phyloP scores from a whole-genome alignment of 2,888 invertebrate genomes.

The Baccha elongata region DNA sequence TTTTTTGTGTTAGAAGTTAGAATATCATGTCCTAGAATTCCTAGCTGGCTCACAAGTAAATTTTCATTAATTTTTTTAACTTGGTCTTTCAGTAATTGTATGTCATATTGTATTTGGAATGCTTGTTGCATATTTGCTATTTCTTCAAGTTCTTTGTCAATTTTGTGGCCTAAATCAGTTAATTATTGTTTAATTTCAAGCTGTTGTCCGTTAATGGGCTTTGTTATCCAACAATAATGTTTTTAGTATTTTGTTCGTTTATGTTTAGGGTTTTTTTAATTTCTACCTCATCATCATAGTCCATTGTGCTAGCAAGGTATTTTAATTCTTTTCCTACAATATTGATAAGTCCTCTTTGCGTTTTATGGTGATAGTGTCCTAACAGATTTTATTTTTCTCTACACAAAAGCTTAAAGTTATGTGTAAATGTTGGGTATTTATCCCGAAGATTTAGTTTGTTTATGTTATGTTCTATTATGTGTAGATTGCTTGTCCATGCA shows the following conservation, averaged over 20 bases:
- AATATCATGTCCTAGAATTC: background rate
- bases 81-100: background rate
- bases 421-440: too few relatives aligned
- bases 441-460: too few relatives aligned
- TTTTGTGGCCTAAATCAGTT: too few relatives aligned
- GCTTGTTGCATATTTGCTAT: background rate
- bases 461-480: constrained; percentile 28
- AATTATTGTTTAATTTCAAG: too few relatives aligned
- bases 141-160: background rate
- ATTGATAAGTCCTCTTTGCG: background rate
- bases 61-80: background rate
- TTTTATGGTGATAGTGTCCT: too few relatives aligned
- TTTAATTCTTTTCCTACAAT: background rate
- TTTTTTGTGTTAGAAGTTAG: constrained; percentile 9
- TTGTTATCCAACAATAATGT: too few relatives aligned
- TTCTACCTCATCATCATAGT: background rate
- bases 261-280: background rate
- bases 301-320: background rate
- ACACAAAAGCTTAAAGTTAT: too few relatives aligned
- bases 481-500: constrained; percentile 16
- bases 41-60: background rate
- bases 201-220: too few relatives aligned
- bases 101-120: background rate
- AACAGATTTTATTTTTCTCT: too few relatives aligned
- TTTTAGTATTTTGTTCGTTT: too few relatives aligned